phyloP scores from a whole-genome alignment of 2,113 vertebrate species.

The Holacanthus passer region DNA sequence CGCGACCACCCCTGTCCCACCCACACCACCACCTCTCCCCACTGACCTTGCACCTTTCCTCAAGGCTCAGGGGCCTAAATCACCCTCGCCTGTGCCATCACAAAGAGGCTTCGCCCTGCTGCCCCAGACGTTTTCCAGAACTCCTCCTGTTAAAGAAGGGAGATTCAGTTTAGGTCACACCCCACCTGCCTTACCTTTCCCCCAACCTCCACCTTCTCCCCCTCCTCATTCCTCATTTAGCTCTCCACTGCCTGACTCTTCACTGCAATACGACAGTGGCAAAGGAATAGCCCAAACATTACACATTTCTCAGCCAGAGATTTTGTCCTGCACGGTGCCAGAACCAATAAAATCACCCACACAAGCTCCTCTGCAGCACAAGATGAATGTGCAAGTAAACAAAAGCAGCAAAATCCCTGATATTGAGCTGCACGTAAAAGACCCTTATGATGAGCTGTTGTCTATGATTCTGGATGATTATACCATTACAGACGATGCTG shows the following conservation, averaged over 20 bases:
- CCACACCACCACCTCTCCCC: constrained; percentile 82
- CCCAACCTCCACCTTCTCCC: constrained; percentile 54
- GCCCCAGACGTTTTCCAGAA: constrained; percentile 48
- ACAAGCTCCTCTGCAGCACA: constrained; percentile 20
- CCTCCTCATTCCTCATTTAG: constrained; percentile 56
- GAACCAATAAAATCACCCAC: constrained; percentile 24
- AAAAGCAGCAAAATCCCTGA: constrained; percentile 57
- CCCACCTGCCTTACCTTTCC: constrained; percentile 56
- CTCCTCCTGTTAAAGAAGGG: constrained; percentile 70
- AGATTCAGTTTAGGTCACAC: constrained; percentile 33
- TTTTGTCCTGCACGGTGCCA: constrained; percentile 22
- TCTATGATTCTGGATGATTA: constrained; percentile 58
- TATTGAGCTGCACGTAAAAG: constrained; percentile 43
- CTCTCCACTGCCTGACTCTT: constrained; percentile 39
- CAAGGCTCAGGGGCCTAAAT: constrained; percentile 74
- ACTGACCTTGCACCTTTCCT: constrained; percentile 77
- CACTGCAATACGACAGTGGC: not conserved
- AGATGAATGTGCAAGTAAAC: not conserved
- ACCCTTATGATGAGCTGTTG: constrained; percentile 77
- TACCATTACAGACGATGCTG: constrained; percentile 57
- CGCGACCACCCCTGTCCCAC: constrained; percentile 68
- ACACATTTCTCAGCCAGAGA: constrained; percentile 41
- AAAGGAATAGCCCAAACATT: constrained; percentile 34
- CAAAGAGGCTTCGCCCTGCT: constrained; percentile 51
- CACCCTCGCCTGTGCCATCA: constrained; percentile 62